phyloP scores from a whole-genome alignment of 2,113 vertebrate species.

The Rattus norvegicus region DNA sequence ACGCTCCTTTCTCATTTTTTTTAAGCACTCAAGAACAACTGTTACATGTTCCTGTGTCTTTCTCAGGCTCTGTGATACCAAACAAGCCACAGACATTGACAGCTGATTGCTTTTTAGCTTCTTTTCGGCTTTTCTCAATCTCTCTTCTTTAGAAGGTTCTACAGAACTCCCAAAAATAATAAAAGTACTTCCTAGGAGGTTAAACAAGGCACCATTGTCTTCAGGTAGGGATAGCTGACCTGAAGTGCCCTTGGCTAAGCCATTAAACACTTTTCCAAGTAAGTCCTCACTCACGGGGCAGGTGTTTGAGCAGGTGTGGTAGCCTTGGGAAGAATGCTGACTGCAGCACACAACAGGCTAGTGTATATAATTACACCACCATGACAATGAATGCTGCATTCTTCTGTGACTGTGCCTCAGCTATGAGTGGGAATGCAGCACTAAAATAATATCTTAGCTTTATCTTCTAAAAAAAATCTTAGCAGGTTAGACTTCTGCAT shows the following conservation, averaged over 20 bases:
- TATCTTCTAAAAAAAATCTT: constrained; percentile 34
- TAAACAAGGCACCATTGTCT: neutral
- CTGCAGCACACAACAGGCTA: neutral
- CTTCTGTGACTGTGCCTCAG: constrained; percentile 42
- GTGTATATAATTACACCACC: constrained; percentile 54
- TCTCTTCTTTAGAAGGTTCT: neutral
- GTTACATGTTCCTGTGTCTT: neutral
- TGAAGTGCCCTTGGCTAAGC: neutral
- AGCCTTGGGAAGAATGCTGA: neutral
- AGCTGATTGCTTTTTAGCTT: neutral
- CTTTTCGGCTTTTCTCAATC: neutral
- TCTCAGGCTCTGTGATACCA: neutral
- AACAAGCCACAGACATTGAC: neutral
- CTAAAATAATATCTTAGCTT: constrained; percentile 71
- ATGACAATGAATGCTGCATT: constrained; percentile 29
- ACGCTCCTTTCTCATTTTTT: neutral
- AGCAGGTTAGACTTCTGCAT: constrained; percentile 49
- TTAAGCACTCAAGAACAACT: constrained; percentile 9
- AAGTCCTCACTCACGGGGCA: neutral
- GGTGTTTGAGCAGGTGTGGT: constrained; percentile 53
- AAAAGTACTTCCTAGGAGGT: neutral
- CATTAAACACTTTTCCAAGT: constrained; percentile 13
- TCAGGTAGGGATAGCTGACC: neutral
- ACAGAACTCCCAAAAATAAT: neutral
- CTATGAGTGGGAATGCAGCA: neutral